Percentiles rank a stretch among this genome's conserved stretches.
Evolutionary conservation across 2,888 invertebrate genomes (phyloP).

Genomic region (Keiferia lycopersicella): DNA sequence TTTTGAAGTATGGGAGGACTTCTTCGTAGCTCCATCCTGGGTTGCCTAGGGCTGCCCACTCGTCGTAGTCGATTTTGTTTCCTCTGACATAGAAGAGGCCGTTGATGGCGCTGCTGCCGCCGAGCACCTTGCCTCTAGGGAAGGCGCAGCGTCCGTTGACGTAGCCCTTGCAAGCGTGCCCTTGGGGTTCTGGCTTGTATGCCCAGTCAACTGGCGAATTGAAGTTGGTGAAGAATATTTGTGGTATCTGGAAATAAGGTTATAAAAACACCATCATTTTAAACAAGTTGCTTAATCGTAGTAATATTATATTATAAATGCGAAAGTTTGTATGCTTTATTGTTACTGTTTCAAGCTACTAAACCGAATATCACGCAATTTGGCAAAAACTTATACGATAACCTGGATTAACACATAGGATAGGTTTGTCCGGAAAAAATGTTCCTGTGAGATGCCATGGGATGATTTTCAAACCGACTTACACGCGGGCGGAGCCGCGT

Average conservation of each 20-base stretch:
- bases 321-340: no score
- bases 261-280: not conserved
- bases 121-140: slow-evolving; percentile 84
- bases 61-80: slow-evolving; percentile 81
- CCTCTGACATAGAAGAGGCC: slow-evolving; percentile 83
- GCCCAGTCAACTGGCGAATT: slow-evolving; percentile 74
- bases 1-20: slow-evolving; percentile 57
- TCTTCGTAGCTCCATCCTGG: slow-evolving; percentile 82
- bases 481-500: no score
- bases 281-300: not conserved
- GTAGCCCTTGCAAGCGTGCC: slow-evolving; percentile 65
- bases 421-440: no score
- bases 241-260: slow-evolving; percentile 42
- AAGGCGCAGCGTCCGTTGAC: slow-evolving; percentile 64
- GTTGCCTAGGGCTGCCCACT: slow-evolving; percentile 83
- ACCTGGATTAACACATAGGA: no score
- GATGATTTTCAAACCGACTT: no score
- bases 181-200: slow-evolving; percentile 74
- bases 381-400: no score
- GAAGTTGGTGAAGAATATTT: slow-evolving; percentile 53
- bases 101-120: slow-evolving; percentile 84
- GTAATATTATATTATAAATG: no score
- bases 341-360: no score
- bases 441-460: no score
- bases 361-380: no score